Evolutionary conservation across 2,113 vertebrate genomes (phyloP).

Genomic region (Oncorhynchus tshawytscha): DNA sequence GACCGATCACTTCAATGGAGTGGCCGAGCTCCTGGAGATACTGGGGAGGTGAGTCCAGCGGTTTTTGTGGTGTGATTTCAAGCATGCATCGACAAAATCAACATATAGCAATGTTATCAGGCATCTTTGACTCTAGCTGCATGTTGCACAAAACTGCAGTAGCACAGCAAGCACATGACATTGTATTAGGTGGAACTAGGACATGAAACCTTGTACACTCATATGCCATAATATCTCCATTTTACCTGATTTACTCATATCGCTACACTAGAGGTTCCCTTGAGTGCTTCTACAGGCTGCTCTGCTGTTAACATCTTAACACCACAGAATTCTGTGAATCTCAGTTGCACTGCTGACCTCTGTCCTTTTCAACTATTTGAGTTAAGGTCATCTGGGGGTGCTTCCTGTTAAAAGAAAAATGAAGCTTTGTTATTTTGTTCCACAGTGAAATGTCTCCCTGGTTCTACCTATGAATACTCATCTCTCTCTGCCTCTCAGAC

Average conservation of each 20-base stretch:
- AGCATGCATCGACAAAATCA: background rate
- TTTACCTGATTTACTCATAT: background rate
- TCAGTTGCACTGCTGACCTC: no score
- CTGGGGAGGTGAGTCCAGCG: constrained; percentile 70
- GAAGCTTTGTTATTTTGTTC: no score
- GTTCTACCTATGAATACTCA: no score
- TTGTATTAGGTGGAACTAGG: no score
- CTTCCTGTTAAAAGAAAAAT: no score
- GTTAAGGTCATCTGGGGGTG: no score
- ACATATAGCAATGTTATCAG: background rate
- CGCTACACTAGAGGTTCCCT: background rate
- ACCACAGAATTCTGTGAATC: no score
- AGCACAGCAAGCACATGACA: background rate
- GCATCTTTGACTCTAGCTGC: background rate
- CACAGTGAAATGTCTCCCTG: no score
- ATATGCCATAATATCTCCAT: background rate
- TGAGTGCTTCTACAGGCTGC: background rate
- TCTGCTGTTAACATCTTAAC: background rate
- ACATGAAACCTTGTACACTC: no score
- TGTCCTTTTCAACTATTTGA: no score
- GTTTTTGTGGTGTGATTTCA: background rate
- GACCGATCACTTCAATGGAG: constrained; percentile 75
- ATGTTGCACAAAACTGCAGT: background rate
- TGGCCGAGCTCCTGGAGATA: constrained; percentile 76
- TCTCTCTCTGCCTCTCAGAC: no score